These are phyloP conservation scores for Cerastis leucographa DNA, from an alignment of 2,888 invertebrate genomes.

Conservation along the genomic window DNA sequence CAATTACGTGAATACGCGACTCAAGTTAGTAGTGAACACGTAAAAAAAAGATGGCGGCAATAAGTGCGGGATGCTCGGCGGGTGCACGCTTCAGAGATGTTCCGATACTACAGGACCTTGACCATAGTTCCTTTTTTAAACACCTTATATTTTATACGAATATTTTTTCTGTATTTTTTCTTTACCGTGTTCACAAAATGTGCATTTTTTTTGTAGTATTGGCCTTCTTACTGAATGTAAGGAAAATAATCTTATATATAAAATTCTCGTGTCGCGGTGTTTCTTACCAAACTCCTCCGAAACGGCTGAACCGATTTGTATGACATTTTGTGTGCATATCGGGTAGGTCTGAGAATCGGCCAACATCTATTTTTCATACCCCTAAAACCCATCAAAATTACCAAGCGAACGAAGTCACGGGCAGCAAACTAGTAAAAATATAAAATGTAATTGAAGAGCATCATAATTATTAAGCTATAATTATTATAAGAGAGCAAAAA, in stretches of 20 bases:
- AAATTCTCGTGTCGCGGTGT: too few species aligned
- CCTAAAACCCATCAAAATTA: too few species aligned
- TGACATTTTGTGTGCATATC: too few species aligned
- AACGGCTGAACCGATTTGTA: too few species aligned
- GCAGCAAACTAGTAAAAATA: too few species aligned
- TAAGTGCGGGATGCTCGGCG: conserved; percentile 53
- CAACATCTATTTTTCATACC: too few species aligned
- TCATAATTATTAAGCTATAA: too few species aligned
- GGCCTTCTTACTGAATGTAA: background rate
- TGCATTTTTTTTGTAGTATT: background rate
- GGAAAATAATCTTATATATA: too few species aligned
- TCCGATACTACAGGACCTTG: conserved; percentile 52
- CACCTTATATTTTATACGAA: conserved; percentile 26
- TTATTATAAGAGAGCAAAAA: conserved; percentile 20
- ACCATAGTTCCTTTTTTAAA: conserved; percentile 53
- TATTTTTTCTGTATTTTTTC: background rate
- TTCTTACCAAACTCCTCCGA: too few species aligned
- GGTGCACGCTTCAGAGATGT: conserved; percentile 53
- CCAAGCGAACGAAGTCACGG: too few species aligned
- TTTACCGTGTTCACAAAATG: too few species aligned
- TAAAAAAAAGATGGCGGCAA: conserved; percentile 52
- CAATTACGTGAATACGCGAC: conserved; percentile 60
- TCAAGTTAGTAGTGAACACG: conserved; percentile 45
- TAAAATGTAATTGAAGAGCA: background rate
- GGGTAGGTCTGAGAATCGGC: too few species aligned